Percentiles rank a stretch among this genome's conserved stretches.
These are phyloP conservation scores for Philhelius pedissequus DNA, from an alignment of 2,888 invertebrate genomes.

Conservation along the genomic window DNA sequence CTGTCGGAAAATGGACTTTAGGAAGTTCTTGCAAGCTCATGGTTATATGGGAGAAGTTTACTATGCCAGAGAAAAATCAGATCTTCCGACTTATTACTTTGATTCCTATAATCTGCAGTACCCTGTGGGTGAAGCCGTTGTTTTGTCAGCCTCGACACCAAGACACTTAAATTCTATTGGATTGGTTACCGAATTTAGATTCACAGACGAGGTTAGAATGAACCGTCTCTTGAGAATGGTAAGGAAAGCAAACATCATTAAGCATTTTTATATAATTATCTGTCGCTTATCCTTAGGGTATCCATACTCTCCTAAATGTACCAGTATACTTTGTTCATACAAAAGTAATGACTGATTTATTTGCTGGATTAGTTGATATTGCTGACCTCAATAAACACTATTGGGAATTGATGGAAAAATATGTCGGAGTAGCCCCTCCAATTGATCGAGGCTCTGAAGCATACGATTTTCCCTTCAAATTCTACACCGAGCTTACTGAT, in stretches of 20 bases:
- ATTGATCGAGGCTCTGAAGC: constrained; percentile 78
- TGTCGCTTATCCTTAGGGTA: neutral
- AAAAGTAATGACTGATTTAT: constrained; percentile 84
- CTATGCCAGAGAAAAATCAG: constrained; percentile 33
- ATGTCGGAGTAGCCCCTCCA: constrained; percentile 85
- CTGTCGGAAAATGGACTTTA: constrained; percentile 59
- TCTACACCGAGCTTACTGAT: neutral
- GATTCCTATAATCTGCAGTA: constrained; percentile 16
- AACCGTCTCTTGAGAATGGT: constrained; percentile 55
- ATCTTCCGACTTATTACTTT: constrained; percentile 44
- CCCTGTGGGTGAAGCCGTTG: constrained; percentile 51
- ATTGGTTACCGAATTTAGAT: neutral
- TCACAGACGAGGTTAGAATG: constrained; percentile 15
- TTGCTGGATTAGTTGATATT: constrained; percentile 81
- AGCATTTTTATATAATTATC: neutral
- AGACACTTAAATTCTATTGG: constrained; percentile 23
- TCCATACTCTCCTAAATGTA: constrained; percentile 36
- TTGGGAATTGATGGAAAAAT: constrained; percentile 82
- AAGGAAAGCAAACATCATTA: neutral
- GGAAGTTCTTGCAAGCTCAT: constrained; percentile 62
- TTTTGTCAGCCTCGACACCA: constrained; percentile 44
- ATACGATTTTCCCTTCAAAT: neutral
- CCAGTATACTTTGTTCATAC: constrained; percentile 83
- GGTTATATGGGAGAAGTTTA: constrained; percentile 49
- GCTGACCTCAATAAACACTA: constrained; percentile 84